Conservation (phyloP, 2,888 invertebrate genomes). For the Eurois occulta region DNA sequence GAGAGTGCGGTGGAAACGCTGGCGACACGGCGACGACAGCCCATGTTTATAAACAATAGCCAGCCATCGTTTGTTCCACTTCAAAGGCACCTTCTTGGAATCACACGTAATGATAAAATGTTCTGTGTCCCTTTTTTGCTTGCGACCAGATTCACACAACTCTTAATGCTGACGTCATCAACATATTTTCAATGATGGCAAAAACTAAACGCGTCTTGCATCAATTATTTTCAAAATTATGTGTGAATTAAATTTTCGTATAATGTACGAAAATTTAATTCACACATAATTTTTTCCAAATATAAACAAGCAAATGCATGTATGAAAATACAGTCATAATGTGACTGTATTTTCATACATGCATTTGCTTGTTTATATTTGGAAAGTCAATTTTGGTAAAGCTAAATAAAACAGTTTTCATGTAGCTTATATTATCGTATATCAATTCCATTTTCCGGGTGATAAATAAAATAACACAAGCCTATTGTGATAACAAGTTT, state of each 20-base stretch:
- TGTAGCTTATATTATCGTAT: background rate
- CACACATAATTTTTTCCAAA: too few species aligned
- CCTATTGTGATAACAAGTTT: background rate
- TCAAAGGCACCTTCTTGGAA: conserved; percentile 73
- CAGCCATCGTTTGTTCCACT: conserved; percentile 74
- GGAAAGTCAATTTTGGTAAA: conserved; percentile 10
- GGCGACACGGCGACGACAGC: conserved; percentile 52
- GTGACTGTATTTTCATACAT: conserved; percentile 16
- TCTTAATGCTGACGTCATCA: conserved; percentile 28
- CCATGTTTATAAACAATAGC: conserved; percentile 82
- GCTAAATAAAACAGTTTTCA: conserved; percentile 11
- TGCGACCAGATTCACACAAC: conserved; percentile 11
- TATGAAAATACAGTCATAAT: too few species aligned
- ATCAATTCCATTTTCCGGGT: background rate
- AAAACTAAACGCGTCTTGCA: conserved; percentile 18
- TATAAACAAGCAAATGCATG: too few species aligned
- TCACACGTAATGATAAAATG: conserved; percentile 37
- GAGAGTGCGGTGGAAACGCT: conserved; percentile 52
- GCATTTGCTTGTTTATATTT: conserved; percentile 14
- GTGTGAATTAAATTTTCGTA: conserved; percentile 3
- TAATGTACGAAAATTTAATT: too few species aligned
- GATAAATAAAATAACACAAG: conserved; percentile 12
- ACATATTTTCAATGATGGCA: conserved; percentile 16
- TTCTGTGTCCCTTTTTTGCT: conserved; percentile 36
- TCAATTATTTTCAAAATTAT: conserved; percentile 20